phyloP scores from a whole-genome alignment of 2,113 vertebrate species.

The Myodes glareolus region DNA sequence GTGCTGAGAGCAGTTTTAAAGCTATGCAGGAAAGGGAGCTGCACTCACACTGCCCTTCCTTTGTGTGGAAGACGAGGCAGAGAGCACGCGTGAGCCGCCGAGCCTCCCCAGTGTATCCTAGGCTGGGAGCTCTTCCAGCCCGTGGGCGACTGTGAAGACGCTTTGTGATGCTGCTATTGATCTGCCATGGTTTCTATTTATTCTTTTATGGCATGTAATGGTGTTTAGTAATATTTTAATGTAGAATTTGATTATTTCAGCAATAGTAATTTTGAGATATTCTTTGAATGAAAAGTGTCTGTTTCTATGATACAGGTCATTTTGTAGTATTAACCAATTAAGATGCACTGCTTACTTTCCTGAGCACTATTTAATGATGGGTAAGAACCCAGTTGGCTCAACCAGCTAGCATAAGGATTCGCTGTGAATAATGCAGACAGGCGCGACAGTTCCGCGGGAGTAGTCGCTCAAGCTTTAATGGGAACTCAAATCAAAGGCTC shows the following conservation, averaged over 20 bases:
- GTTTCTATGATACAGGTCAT: slow-evolving; percentile 81
- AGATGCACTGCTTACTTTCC: slow-evolving; percentile 84
- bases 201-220: slow-evolving; percentile 84
- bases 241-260: slow-evolving; percentile 82
- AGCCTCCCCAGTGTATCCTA: slow-evolving; percentile 67
- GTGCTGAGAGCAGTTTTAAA: slow-evolving; percentile 76
- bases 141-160: slow-evolving; percentile 77
- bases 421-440: slow-evolving; percentile 73
- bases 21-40: slow-evolving; percentile 80
- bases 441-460: slow-evolving; percentile 76
- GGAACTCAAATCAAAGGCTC: slow-evolving; percentile 82
- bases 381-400: slow-evolving; percentile 74
- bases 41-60: slow-evolving; percentile 72
- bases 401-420: slow-evolving; percentile 74
- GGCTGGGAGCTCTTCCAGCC: slow-evolving; percentile 73
- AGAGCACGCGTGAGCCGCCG: slow-evolving; percentile 46
- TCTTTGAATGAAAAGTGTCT: slow-evolving; percentile 76
- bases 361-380: slow-evolving; percentile 84
- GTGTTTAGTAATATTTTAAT: slow-evolving; percentile 82
- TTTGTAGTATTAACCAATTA: slow-evolving; percentile 84
- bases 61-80: slow-evolving; percentile 55
- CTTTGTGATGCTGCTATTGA: slow-evolving; percentile 84
- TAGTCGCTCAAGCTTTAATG: slow-evolving; percentile 84
- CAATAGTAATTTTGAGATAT: slow-evolving; percentile 84
- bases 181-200: slow-evolving; percentile 84